These are phyloP conservation scores for Tichodroma muraria DNA, from an alignment of 2,113 vertebrate genomes.

Conservation along the genomic window DNA sequence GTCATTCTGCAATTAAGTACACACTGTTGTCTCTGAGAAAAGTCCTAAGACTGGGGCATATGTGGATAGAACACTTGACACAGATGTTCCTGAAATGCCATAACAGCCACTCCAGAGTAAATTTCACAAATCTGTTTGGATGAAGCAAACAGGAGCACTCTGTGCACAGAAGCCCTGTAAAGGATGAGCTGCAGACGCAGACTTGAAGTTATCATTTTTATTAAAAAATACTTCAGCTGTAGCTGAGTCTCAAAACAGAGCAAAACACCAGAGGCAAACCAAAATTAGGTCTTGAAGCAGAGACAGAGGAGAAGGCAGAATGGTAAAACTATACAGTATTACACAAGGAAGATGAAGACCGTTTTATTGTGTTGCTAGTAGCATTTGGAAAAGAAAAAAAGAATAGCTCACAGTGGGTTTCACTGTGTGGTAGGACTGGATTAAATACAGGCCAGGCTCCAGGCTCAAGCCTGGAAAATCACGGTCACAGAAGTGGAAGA, in stretches of 20 bases:
- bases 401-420: neutral
- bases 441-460: neutral
- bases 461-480: neutral
- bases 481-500: neutral
- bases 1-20: neutral
- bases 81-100: neutral
- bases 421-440: neutral
- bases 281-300: conserved; percentile 1
- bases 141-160: neutral
- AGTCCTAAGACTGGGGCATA: fast-evolving
- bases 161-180: neutral
- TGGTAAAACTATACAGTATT: neutral
- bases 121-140: neutral
- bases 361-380: neutral
- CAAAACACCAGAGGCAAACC: neutral
- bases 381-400: neutral
- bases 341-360: neutral
- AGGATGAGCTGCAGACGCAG: neutral
- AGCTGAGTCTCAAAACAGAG: neutral
- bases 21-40: neutral
- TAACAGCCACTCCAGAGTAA: neutral
- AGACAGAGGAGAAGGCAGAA: neutral
- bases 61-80: neutral
- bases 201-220: neutral
- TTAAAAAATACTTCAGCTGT: neutral